phyloP scores from a whole-genome alignment of 2,113 vertebrate genomes.

The Xenopus borealis region DNA sequence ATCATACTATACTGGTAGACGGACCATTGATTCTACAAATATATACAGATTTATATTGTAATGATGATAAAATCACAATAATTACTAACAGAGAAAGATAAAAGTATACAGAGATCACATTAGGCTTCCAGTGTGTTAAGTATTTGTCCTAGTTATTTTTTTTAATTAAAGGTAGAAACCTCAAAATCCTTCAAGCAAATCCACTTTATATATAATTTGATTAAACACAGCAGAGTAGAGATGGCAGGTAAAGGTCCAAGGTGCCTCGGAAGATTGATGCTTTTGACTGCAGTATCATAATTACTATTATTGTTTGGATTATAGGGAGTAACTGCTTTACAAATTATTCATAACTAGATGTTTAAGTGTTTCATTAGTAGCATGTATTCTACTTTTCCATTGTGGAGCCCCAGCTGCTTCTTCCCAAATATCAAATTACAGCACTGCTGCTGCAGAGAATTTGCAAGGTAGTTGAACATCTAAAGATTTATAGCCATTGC shows the following conservation, averaged over 20 bases:
- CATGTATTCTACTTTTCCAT: not conserved
- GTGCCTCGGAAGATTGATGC: not conserved
- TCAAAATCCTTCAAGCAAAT: not conserved
- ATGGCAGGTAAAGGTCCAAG: not conserved
- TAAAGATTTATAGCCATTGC: not conserved
- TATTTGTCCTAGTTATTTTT: no score
- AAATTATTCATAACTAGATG: not conserved
- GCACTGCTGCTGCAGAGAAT: not conserved
- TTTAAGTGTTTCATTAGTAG: slow-evolving; percentile 2
- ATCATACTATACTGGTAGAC: no score
- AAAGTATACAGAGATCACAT: no score
- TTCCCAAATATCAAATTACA: slow-evolving; percentile 8
- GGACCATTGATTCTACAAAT: no score
- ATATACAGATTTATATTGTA: no score
- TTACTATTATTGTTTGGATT: not conserved
- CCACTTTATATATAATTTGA: no score
- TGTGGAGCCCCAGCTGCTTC: not conserved
- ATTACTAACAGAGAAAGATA: no score
- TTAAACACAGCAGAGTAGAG: not conserved
- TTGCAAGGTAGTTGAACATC: not conserved
- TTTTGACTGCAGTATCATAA: not conserved
- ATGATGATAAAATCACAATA: no score
- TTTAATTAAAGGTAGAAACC: no score
- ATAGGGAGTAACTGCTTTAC: not conserved
- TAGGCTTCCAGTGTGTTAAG: no score